These are phyloP conservation scores for Parazoanthus swiftii DNA, from an alignment of 92 coral and sea anemone species.

Conservation along the genomic window DNA sequence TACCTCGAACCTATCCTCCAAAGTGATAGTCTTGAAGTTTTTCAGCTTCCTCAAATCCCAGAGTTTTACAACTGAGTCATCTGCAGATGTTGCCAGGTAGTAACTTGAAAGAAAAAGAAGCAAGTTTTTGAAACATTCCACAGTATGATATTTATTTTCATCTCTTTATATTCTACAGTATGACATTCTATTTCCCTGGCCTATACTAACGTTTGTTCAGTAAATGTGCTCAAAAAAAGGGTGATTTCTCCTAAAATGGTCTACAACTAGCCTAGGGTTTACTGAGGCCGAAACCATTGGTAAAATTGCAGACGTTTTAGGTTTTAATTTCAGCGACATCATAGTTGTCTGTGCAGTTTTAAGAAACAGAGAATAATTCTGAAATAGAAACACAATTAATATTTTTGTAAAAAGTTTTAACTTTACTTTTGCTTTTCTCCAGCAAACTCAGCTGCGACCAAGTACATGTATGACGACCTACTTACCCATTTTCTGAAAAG, in stretches of 20 bases:
- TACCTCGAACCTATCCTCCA: slow-evolving; percentile 97
- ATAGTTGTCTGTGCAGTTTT: too few species aligned
- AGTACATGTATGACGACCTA: background rate
- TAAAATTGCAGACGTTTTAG: too few species aligned
- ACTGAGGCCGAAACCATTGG: too few species aligned
- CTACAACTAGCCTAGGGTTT: too few species aligned
- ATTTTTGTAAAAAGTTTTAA: background rate
- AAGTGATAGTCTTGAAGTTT: slow-evolving; percentile 94
- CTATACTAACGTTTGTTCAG: too few species aligned
- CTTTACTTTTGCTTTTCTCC: background rate
- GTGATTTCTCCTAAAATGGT: too few species aligned
- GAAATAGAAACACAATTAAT: background rate
- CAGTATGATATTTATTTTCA: too few species aligned
- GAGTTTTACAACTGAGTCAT: slow-evolving; percentile 95
- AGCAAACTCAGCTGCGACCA: background rate
- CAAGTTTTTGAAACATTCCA: background rate
- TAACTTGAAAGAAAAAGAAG: slow-evolving; percentile 55
- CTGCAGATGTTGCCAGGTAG: slow-evolving; percentile 98
- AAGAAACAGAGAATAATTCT: background rate
- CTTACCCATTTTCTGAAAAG: slow-evolving; percentile 99
- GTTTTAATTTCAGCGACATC: too few species aligned
- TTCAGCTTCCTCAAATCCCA: slow-evolving; percentile 99
- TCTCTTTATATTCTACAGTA: too few species aligned
- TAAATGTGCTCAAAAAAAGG: too few species aligned
- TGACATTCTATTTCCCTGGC: too few species aligned